Conservation (phyloP, 1,140 invertebrate species). For the Drepana arcuata region DNA sequence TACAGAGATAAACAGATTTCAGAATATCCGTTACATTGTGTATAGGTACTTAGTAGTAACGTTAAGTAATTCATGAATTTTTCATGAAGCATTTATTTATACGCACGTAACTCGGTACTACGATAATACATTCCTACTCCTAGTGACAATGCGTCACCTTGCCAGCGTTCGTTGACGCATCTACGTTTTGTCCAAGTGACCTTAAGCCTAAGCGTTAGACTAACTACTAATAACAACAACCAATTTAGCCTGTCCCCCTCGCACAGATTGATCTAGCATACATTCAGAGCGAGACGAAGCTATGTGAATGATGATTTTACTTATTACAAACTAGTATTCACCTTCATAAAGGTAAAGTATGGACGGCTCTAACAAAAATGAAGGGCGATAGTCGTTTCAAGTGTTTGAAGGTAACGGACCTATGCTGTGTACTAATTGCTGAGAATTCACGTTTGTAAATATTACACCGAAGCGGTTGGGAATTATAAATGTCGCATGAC, state of each 20-base stretch:
- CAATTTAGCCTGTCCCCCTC: conserved; percentile 41
- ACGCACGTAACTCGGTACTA: conserved; percentile 43
- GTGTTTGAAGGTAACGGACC: conserved; percentile 56
- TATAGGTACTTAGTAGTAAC: too few species aligned
- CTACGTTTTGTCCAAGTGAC: conserved; percentile 65
- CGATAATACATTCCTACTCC: conserved; percentile 63
- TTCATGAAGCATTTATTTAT: conserved; percentile 31
- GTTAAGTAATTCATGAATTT: conserved; percentile 48
- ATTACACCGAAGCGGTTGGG: too few species aligned
- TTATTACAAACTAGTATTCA: conserved; percentile 43
- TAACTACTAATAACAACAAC: conserved; percentile 52
- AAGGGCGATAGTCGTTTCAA: conserved; percentile 58
- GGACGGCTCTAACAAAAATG: conserved; percentile 66
- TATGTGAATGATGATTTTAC: conserved; percentile 36
- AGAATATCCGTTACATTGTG: too few species aligned
- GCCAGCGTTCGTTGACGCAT: conserved; percentile 67
- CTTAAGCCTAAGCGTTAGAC: conserved; percentile 56
- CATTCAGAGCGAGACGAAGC: conserved; percentile 35
- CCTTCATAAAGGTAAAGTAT: conserved; percentile 61
- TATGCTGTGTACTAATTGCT: conserved; percentile 42
- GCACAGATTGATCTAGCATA: conserved; percentile 21
- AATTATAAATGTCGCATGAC: too few species aligned
- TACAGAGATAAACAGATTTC: too few species aligned
- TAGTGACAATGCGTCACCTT: conserved; percentile 65
- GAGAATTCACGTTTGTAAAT: conserved; percentile 28